Percentiles rank a stretch among this genome's conserved stretches.
Evolutionary conservation across 1,140 invertebrate species (phyloP).

Genomic region (Adoxophyes honmai): DNA sequence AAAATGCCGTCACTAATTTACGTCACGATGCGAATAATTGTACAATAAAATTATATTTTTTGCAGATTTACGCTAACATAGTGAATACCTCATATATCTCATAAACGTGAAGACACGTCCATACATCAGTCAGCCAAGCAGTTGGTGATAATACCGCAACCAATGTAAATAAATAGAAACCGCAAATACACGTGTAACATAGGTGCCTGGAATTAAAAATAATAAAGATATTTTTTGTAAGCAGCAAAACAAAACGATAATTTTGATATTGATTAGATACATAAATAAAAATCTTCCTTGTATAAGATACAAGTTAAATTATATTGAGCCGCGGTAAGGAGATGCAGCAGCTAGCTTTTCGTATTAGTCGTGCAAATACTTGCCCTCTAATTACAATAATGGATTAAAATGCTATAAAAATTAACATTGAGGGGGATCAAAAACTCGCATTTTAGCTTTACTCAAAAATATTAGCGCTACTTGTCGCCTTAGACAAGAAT

Average conservation of each 20-base stretch:
- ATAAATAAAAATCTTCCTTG: conserved; percentile 9
- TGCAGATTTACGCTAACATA: conserved; percentile 66
- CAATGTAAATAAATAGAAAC: conserved; percentile 44
- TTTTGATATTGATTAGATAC: conserved; percentile 13
- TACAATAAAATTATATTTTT: conserved; percentile 70
- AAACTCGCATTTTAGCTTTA: too few species aligned
- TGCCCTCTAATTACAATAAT: too few species aligned
- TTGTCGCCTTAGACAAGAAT: too few species aligned
- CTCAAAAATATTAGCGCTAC: too few species aligned
- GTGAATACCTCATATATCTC: conserved; percentile 29
- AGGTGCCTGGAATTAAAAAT: conserved; percentile 61
- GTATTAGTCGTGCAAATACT: too few species aligned
- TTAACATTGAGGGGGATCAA: too few species aligned
- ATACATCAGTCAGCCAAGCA: conserved; percentile 37
- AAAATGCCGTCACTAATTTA: conserved; percentile 56
- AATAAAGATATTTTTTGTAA: conserved; percentile 65
- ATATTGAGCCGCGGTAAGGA: not conserved
- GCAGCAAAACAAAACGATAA: conserved; percentile 33
- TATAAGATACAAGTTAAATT: conserved; percentile 4
- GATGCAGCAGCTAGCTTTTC: too few species aligned
- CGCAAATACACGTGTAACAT: conserved; percentile 36
- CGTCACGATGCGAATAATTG: conserved; percentile 47
- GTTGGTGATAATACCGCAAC: conserved; percentile 40
- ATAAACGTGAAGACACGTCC: conserved; percentile 50
- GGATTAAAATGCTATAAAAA: too few species aligned